phyloP scores from a whole-genome alignment of 2,113 vertebrate species.

The Crotalus horridus region DNA sequence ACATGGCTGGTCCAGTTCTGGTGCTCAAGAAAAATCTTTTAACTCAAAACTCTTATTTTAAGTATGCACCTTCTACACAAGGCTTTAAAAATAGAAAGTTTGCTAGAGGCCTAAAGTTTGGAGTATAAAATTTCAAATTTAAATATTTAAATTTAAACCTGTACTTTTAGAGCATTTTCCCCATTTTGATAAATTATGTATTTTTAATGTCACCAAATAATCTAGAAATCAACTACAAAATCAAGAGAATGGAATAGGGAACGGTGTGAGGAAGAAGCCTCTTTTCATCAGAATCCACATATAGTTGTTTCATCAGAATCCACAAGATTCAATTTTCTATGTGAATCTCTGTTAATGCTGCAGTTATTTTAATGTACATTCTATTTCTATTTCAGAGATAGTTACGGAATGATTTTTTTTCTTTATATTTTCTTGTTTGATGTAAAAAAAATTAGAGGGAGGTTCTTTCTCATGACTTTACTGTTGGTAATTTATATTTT shows the following conservation, averaged over 20 bases:
- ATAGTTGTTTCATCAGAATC: background rate
- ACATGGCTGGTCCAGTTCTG: background rate
- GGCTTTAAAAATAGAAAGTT: background rate
- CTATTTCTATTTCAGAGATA: background rate
- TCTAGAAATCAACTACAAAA: background rate
- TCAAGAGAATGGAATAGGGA: background rate
- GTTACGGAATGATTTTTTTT: background rate
- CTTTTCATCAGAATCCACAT: background rate
- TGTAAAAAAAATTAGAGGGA: background rate
- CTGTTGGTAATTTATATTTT: background rate
- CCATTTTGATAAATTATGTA: background rate
- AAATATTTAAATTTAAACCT: too few relatives aligned
- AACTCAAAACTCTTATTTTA: background rate
- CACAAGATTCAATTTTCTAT: background rate
- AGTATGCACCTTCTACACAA: background rate
- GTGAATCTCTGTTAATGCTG: background rate
- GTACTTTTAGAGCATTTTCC: background rate
- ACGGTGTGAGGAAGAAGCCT: background rate
- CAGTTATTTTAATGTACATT: background rate
- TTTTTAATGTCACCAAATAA: background rate
- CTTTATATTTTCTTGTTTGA: background rate
- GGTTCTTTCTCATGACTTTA: background rate
- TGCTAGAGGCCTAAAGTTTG: background rate
- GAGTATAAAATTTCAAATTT: too few relatives aligned
- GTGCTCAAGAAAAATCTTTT: background rate